Evolutionary conservation across 2,797 vertebrate species (phyloP).

Genomic region (Sebastes diaconus): DNA sequence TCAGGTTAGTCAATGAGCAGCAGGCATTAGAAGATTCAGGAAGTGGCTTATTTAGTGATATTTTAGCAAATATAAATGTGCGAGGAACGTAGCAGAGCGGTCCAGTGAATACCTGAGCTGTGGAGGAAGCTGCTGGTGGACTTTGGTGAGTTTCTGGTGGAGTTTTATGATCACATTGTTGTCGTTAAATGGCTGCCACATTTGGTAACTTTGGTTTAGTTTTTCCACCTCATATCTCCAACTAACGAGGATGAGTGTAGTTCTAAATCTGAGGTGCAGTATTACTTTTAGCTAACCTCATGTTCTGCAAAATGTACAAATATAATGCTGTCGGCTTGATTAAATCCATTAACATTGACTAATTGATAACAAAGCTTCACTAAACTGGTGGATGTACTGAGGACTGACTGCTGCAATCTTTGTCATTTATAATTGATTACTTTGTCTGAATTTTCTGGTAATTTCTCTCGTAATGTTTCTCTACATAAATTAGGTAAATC

Average conservation of each 20-base stretch:
- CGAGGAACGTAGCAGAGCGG: no score
- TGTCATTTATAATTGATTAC: neutral
- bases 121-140: neutral
- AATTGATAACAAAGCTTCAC: no score
- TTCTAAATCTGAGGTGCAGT: no score
- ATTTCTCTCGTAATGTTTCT: neutral
- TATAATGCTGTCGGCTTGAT: no score
- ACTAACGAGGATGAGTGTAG: no score
- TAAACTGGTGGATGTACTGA: neutral
- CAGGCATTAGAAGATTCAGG: neutral
- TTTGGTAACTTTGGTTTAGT: no score
- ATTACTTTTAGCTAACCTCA: no score
- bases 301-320: no score
- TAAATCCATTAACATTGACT: no score
- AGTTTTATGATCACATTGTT: no score
- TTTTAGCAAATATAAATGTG: neutral
- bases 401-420: neutral
- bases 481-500: neutral
- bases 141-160: no score
- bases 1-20: neutral
- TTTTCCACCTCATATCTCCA: fast-evolving
- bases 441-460: neutral
- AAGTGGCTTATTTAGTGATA: neutral
- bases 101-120: neutral
- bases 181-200: no score